phyloP scores from a whole-genome alignment of 2,113 vertebrate species.

The Bufo bufo region DNA sequence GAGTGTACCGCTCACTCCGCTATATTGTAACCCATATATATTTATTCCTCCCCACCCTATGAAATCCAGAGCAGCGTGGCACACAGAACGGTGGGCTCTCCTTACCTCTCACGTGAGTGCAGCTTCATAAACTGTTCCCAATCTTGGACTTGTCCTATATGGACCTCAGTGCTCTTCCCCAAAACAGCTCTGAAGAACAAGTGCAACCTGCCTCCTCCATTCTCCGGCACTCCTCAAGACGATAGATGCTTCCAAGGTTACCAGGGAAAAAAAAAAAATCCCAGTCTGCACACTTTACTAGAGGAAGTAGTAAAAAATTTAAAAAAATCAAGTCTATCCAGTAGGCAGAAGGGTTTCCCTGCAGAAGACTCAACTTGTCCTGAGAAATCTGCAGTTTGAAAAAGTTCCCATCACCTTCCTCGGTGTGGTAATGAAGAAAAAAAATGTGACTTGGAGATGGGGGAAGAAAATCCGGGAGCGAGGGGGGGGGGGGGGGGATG shows the following conservation, averaged over 20 bases:
- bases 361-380: conserved; percentile 12
- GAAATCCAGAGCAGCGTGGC: not conserved
- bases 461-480: conserved; percentile 16
- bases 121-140: conserved; percentile 11
- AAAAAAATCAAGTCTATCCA: not conserved
- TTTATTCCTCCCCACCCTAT: not conserved
- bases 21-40: not conserved
- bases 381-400: conserved; percentile 23
- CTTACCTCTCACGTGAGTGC: conserved; percentile 74
- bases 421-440: conserved; percentile 68
- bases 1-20: not conserved
- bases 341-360: not conserved
- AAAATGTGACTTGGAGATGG: conserved; percentile 42
- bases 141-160: conserved; percentile 63
- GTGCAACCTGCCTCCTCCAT: conserved; percentile 69
- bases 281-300: not conserved
- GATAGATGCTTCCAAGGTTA: conserved; percentile 76
- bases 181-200: conserved; percentile 67
- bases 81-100: not conserved
- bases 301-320: not conserved
- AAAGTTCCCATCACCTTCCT: conserved; percentile 50
- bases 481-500: conserved; percentile 23
- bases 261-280: conserved; percentile 54
- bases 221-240: conserved; percentile 61
- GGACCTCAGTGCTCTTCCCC: conserved; percentile 66